phyloP scores from a whole-genome alignment of 2,888 invertebrate genomes.

The Encarsia formosa region DNA sequence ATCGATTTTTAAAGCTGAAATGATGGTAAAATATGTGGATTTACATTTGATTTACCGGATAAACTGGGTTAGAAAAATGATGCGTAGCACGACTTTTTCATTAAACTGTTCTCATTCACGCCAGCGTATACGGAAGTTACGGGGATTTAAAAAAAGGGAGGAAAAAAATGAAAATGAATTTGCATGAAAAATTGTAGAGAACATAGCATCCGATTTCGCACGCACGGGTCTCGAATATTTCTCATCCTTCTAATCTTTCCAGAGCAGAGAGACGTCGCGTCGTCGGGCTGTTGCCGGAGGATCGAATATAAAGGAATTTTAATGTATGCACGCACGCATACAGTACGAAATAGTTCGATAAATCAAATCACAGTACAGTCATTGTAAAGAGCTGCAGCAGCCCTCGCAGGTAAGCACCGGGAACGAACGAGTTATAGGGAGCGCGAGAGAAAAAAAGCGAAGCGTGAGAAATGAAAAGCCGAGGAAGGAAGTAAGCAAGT shows the following conservation, averaged over 20 bases:
- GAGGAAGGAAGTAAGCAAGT: constrained; percentile 35
- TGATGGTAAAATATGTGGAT: too few species aligned
- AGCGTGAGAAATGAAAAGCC: constrained; percentile 40
- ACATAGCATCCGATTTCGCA: constrained; percentile 17
- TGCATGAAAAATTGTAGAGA: constrained; percentile 20
- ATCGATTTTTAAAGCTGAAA: too few species aligned
- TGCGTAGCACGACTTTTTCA: too few species aligned
- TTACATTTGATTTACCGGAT: too few species aligned
- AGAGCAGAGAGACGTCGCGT: not conserved
- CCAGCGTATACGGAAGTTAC: too few species aligned
- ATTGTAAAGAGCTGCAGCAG: constrained; percentile 36
- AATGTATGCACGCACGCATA: constrained; percentile 29
- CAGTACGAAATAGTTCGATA: constrained; percentile 40
- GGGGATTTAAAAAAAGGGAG: too few species aligned
- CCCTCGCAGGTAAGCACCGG: constrained; percentile 24
- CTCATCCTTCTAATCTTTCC: constrained; percentile 27
- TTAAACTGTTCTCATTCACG: too few species aligned
- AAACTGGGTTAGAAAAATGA: too few species aligned
- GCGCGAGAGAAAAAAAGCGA: constrained; percentile 26
- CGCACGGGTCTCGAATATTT: constrained; percentile 19
- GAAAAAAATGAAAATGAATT: constrained; percentile 10
- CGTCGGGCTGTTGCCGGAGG: constrained; percentile 1
- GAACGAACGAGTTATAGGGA: constrained; percentile 19
- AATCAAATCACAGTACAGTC: constrained; percentile 48
- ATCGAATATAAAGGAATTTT: constrained; percentile 27